Conservation (phyloP, 2,113 vertebrate species). For the Bos indicus region DNA sequence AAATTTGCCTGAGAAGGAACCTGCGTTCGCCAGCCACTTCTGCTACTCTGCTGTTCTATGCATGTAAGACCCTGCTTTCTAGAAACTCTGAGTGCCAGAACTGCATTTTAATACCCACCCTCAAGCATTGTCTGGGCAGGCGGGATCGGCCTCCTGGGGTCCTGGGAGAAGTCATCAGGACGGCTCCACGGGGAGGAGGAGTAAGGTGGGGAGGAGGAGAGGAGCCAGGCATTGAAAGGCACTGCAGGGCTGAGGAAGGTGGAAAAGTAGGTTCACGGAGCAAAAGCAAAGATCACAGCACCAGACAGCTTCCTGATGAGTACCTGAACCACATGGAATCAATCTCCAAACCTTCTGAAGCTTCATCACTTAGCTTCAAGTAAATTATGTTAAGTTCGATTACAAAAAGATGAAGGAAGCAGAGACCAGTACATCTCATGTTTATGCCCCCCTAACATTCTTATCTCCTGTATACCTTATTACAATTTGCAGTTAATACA, state of each 20-base stretch:
- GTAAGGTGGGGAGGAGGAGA: background rate
- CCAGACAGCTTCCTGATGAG: background rate
- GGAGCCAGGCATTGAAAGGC: background rate
- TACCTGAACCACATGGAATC: background rate
- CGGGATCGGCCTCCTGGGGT: fast-evolving
- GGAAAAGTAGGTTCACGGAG: background rate
- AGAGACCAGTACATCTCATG: fast-evolving
- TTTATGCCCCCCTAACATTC: background rate
- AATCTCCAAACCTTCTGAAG: background rate
- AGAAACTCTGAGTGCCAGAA: background rate
- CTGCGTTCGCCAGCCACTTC: background rate
- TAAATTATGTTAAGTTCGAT: background rate
- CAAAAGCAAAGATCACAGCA: background rate
- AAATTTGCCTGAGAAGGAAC: slow-evolving; percentile 17
- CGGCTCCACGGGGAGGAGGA: fast-evolving
- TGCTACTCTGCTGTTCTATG: fast-evolving
- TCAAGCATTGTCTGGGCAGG: background rate
- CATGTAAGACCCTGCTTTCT: background rate
- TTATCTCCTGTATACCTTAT: background rate
- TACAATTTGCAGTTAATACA: background rate
- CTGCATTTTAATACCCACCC: background rate
- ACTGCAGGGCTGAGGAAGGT: background rate
- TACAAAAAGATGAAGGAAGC: background rate
- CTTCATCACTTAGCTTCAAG: background rate
- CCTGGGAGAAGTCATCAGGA: background rate